phyloP scores from a whole-genome alignment of 2,888 invertebrate species.

The Tenthredo notha region DNA sequence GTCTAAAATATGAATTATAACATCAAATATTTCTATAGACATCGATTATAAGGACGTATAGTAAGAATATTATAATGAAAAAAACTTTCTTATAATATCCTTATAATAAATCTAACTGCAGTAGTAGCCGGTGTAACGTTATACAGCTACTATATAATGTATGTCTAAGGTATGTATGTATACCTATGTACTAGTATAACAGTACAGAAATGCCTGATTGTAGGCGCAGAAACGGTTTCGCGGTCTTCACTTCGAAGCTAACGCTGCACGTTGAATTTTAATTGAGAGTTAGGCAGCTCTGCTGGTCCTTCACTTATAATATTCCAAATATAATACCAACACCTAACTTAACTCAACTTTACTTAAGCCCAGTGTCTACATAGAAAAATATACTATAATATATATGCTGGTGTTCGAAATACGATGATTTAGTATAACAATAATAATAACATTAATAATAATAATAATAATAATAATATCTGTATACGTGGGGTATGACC shows the following conservation, averaged over 20 bases:
- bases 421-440: background rate
- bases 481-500: background rate
- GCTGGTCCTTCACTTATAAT: background rate
- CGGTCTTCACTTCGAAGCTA: conserved; percentile 57
- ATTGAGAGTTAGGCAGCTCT: conserved; percentile 47
- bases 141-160: background rate
- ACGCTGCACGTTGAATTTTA: conserved; percentile 60
- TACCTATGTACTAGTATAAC: conserved; percentile 48
- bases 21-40: background rate
- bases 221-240: conserved; percentile 61
- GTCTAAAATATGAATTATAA: background rate
- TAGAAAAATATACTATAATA: background rate
- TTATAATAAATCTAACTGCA: background rate
- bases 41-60: background rate
- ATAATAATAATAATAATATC: background rate
- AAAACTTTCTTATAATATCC: background rate
- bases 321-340: background rate
- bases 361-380: background rate
- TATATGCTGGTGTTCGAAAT: background rate
- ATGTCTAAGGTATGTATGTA: background rate
- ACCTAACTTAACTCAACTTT: background rate
- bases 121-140: background rate
- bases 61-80: background rate
- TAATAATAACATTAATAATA: background rate
- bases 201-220: conserved; percentile 62